Evolutionary conservation across 2,888 invertebrate genomes (phyloP).

Genomic region (Campoplex capitator): DNA sequence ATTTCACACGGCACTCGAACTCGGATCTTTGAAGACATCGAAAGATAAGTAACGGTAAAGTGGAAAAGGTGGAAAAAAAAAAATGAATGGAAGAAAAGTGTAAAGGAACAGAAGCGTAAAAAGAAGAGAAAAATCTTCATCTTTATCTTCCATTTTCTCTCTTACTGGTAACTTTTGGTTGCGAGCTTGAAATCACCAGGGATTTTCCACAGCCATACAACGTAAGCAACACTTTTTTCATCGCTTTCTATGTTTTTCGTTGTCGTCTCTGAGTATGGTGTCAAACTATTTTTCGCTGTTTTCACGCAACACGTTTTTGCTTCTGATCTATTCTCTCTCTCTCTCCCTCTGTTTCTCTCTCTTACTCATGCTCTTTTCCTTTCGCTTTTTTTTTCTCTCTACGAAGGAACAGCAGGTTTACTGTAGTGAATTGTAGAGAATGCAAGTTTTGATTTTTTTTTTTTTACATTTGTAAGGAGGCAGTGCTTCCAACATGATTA

Average conservation of each 20-base stretch:
- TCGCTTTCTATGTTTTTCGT: constrained; percentile 38
- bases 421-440: neutral
- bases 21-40: constrained; percentile 30
- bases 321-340: constrained; percentile 39
- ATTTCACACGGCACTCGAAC: constrained; percentile 50
- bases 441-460: neutral
- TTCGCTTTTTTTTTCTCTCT: no score
- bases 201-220: constrained; percentile 52
- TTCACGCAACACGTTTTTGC: constrained; percentile 56
- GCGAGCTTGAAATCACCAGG: constrained; percentile 48
- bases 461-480: neutral
- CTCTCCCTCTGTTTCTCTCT: constrained; percentile 13
- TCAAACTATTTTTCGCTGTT: constrained; percentile 40
- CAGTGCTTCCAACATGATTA: no score
- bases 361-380: neutral
- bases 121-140: constrained; percentile 27
- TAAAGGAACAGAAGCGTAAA: constrained; percentile 31
- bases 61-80: constrained; percentile 27
- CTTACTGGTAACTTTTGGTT: constrained; percentile 36
- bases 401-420: neutral
- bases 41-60: constrained; percentile 35
- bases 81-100: constrained; percentile 44
- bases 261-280: constrained; percentile 38
- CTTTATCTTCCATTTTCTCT: neutral
- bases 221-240: constrained; percentile 53